These are phyloP conservation scores for Cenopis cana DNA, from an alignment of 2,888 invertebrate species.

Conservation along the genomic window DNA sequence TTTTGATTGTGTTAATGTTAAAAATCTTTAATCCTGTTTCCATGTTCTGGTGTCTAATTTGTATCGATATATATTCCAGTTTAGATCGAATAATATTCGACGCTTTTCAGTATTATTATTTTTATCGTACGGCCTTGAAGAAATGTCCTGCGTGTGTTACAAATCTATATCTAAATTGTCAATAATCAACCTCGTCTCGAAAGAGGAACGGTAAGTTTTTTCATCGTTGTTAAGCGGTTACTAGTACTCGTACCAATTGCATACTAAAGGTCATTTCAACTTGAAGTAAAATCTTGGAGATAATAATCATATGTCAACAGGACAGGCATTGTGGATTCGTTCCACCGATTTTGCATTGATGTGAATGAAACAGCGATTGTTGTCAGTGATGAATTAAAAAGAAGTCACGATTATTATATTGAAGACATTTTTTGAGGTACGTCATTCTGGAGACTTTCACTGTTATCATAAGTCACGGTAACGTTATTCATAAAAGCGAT, in stretches of 20 bases:
- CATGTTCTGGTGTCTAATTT: slow-evolving; percentile 12
- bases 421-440: slow-evolving; percentile 29
- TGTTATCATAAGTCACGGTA: slow-evolving; percentile 43
- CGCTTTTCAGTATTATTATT: slow-evolving; percentile 16
- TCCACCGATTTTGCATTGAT: slow-evolving; percentile 55
- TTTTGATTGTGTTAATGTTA: too few species aligned
- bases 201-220: slow-evolving; percentile 14
- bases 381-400: slow-evolving; percentile 33
- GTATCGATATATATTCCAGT: slow-evolving; percentile 13
- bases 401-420: slow-evolving; percentile 35
- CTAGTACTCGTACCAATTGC: slow-evolving; percentile 17
- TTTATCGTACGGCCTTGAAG: too few species aligned
- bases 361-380: slow-evolving; percentile 46
- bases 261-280: slow-evolving; percentile 12
- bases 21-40: too few species aligned
- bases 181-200: background rate
- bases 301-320: slow-evolving; percentile 52
- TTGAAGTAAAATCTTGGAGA: slow-evolving; percentile 48
- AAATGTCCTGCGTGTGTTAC: too few species aligned
- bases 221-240: background rate
- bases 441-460: slow-evolving; percentile 35
- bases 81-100: slow-evolving; percentile 28
- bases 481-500: slow-evolving; percentile 34
- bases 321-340: slow-evolving; percentile 65
- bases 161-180: too few species aligned